A percentile compares a stretch with the other conserved stretches of the same genome.
Evolutionary conservation across 2,888 invertebrate species (phyloP).

Genomic region (Fragum fragum): DNA sequence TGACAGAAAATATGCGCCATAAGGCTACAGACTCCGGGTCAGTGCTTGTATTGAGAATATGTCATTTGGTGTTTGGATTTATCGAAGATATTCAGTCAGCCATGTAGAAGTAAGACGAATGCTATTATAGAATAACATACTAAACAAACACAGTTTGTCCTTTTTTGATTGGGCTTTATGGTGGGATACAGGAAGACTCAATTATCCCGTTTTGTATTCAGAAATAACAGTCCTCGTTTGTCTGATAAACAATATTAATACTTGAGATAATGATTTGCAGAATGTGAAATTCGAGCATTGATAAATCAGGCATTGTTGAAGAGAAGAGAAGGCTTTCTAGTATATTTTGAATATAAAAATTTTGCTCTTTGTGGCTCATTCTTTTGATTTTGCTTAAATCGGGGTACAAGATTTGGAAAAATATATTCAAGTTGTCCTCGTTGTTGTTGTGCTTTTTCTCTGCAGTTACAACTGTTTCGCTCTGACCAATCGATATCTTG

Average conservation of each 20-base stretch:
- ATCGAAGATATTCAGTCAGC: slow-evolving; percentile 1
- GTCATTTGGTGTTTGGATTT: slow-evolving; percentile 6
- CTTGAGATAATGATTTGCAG: not conserved
- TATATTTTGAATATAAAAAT: no score
- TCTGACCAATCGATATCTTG: no score
- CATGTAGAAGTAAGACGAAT: not conserved
- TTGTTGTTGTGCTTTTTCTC: no score
- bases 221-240: not conserved
- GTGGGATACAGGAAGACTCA: slow-evolving; percentile 4
- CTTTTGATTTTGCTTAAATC: no score
- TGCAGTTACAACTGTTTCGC: no score
- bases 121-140: slow-evolving; percentile 13
- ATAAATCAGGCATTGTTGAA: no score
- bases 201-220: not conserved
- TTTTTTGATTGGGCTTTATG: not conserved
- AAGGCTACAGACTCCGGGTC: slow-evolving; percentile 5
- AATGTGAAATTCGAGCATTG: no score
- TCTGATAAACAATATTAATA: not conserved
- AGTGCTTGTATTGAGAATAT: slow-evolving; percentile 3
- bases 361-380: no score
- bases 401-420: no score
- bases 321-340: no score
- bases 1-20: not conserved
- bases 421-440: no score
- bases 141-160: slow-evolving; percentile 20